Evolutionary conservation across 2,113 vertebrate genomes (phyloP), one percentile per base, ranked within the genome.

Genomic region (Oryzias curvinotus): DNA sequence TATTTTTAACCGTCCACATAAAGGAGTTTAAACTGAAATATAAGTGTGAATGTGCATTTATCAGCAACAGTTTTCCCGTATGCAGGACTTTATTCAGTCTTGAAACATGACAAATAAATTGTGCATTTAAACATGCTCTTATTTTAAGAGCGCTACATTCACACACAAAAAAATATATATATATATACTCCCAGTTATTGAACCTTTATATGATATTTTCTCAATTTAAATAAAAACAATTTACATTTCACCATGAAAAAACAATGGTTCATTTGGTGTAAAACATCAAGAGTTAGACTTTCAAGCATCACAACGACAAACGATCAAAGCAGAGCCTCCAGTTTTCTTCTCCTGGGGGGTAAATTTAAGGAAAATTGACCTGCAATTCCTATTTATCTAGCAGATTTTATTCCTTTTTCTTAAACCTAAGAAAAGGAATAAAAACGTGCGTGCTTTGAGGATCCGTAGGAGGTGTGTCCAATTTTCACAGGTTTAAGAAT

Each of bases 91-190:
- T 76, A 68, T 73, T 64, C 14, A 36, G 36, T 36, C 36, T 36
- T 57, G 26, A 67, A 63, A 57, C 51, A 62, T 21, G 42, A 1
- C 0, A 26, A 49, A 26, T 56, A 3, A 28, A 41, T 49, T 52
- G 30, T 19, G 49, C 44, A 66, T 68, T 57, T 44, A 61, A 23
- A 78, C 48, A 62, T 36, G n/a, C 14, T 62, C 25, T 53, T 7
- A 7, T 19, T 23, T 65, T 64, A 26, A 23, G 17, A 65, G 54
- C 26, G 28, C 14, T 25, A 81, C 57, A 75, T 61, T 78, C 51
- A 79, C 65, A 79, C 28, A 36, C 4, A 36, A 36, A 10, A 13
- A 12, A 65, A n/a, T n/a, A n/a, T n/a, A n/a, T n/a, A n/a, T n/a
- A n/a, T 57, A 26, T 12, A 52, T 13, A 50, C 21, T 13, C 54